These are phyloP conservation scores for Myotis yumanensis DNA, from an alignment of 2,113 vertebrate genomes.

Conservation along the genomic window DNA sequence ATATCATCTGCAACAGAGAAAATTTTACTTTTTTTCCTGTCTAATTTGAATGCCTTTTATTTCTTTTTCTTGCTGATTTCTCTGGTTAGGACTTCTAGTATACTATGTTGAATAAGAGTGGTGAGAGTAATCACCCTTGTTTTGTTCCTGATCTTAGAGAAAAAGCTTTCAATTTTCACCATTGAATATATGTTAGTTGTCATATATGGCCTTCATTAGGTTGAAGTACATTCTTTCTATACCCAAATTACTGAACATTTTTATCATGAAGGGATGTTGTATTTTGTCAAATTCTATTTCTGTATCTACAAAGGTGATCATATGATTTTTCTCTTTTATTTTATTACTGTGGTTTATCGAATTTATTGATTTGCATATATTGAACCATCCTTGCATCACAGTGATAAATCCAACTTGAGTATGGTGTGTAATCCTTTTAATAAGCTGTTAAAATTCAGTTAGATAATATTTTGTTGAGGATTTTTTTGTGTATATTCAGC, in stretches of 20 bases:
- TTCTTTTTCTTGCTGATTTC: neutral
- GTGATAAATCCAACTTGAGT: neutral
- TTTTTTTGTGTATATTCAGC: neutral
- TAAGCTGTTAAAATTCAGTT: neutral
- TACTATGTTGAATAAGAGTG: neutral
- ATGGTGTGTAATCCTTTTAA: neutral
- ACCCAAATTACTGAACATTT: neutral
- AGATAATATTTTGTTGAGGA: neutral
- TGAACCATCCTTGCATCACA: neutral
- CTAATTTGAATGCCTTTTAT: neutral
- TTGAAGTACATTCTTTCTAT: neutral
- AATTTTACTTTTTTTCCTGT: neutral
- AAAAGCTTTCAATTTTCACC: neutral
- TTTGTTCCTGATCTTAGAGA: neutral
- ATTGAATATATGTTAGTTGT: neutral
- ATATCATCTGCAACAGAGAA: neutral
- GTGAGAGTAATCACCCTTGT: neutral
- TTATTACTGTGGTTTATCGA: neutral
- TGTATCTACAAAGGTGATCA: neutral
- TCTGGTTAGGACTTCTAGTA: neutral
- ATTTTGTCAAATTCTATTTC: neutral
- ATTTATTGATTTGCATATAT: neutral
- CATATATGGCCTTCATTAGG: neutral
- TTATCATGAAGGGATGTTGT: neutral
- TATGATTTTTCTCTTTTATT: neutral